Conservation (phyloP, 2,113 vertebrate species). For the Nipponia nippon region DNA sequence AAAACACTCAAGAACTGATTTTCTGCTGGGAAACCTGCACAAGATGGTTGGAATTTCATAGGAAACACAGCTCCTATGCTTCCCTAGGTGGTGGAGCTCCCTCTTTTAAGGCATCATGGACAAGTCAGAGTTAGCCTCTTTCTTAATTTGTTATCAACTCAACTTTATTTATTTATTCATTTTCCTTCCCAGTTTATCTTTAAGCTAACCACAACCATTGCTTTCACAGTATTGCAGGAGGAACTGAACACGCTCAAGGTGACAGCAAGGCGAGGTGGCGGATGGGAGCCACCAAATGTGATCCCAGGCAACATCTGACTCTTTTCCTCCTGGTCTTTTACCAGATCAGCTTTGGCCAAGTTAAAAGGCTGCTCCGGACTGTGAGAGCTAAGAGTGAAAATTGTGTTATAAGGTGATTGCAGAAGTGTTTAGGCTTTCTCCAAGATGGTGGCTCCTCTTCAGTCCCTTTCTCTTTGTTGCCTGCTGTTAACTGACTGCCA, state of each 20-base stretch:
- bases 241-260: neutral
- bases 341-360: neutral
- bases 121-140: neutral
- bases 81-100: constrained; percentile 7
- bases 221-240: neutral
- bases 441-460: neutral
- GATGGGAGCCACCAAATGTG: neutral
- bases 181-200: neutral
- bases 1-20: constrained; percentile 57
- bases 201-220: neutral
- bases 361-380: neutral
- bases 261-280: neutral
- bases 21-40: constrained; percentile 30
- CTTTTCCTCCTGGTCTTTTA: neutral
- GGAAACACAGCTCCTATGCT: neutral
- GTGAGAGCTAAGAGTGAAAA: neutral
- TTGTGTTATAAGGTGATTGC: accelerated
- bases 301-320: neutral
- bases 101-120: neutral
- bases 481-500: neutral
- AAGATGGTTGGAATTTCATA: neutral
- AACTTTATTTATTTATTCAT: too few species aligned
- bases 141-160: neutral
- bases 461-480: neutral
- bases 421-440: neutral